phyloP scores from a whole-genome alignment of 2,888 invertebrate species.

The Ferdinandea cuprea region DNA sequence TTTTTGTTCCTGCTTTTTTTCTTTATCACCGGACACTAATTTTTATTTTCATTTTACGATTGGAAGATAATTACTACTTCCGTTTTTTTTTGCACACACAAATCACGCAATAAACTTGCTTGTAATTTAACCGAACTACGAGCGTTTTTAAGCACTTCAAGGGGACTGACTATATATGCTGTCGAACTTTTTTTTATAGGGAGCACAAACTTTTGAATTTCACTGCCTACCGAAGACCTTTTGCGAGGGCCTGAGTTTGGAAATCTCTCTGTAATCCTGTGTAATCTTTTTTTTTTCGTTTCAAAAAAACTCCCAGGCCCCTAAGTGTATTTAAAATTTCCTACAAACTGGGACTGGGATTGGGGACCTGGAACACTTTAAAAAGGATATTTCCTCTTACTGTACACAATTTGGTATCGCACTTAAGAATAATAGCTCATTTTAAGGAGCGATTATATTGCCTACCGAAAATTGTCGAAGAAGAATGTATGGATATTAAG shows the following conservation, averaged over 20 bases:
- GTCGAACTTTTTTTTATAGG: not conserved
- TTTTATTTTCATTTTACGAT: constrained; percentile 31
- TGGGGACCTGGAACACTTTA: not conserved
- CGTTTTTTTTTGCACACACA: constrained; percentile 1
- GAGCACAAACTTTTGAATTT: constrained; percentile 14
- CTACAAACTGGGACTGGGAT: not conserved
- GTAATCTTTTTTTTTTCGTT: constrained; percentile 5
- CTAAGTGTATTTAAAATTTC: constrained; percentile 20
- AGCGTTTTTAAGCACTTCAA: not conserved
- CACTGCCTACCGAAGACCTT: not conserved
- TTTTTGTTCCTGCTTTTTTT: constrained; percentile 16
- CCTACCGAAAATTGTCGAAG: constrained; percentile 40
- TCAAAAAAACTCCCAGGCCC: constrained; percentile 3
- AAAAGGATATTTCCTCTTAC: constrained; percentile 26
- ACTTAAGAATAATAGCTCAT: constrained; percentile 58
- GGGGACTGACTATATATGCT: too few species aligned
- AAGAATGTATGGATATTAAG: constrained; percentile 48
- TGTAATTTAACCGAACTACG: constrained; percentile 11
- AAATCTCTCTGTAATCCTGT: constrained; percentile 25
- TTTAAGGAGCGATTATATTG: constrained; percentile 56
- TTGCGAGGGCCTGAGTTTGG: not conserved
- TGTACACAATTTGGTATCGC: constrained; percentile 30
- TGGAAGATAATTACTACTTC: constrained; percentile 17
- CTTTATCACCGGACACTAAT: not conserved
- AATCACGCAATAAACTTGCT: not conserved